These are phyloP conservation scores for Ips typographus DNA, from an alignment of 1,140 invertebrate genomes.

Conservation along the genomic window DNA sequence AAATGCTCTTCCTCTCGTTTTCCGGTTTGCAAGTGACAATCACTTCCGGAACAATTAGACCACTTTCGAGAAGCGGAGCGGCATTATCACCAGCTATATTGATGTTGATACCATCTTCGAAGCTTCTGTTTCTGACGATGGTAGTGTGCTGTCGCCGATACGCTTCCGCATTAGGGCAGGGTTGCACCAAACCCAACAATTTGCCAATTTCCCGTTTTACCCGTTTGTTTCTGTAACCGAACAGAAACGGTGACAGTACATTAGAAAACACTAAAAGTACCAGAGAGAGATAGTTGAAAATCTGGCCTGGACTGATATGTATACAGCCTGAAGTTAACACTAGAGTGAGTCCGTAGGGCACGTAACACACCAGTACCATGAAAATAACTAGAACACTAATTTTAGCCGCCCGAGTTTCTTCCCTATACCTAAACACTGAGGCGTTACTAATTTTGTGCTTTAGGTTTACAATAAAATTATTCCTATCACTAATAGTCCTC, in stretches of 20 bases:
- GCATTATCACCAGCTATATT: constrained; percentile 19
- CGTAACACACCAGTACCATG: constrained; percentile 71
- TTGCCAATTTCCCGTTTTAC: constrained; percentile 70
- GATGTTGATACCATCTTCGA: constrained; percentile 25
- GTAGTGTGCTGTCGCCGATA: background rate
- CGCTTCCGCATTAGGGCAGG: constrained; percentile 9
- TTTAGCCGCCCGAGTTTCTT: constrained; percentile 78
- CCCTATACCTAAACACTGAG: constrained; percentile 77
- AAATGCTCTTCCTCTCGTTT: constrained; percentile 46
- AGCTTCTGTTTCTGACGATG: constrained; percentile 26
- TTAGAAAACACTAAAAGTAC: constrained; percentile 68
- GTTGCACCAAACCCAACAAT: constrained; percentile 57
- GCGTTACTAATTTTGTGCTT: constrained; percentile 78
- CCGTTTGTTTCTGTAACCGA: constrained; percentile 74
- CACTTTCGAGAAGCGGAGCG: constrained; percentile 32
- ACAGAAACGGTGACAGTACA: constrained; percentile 73
- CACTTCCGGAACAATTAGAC: constrained; percentile 41
- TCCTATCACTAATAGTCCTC: constrained; percentile 50
- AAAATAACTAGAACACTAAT: constrained; percentile 73
- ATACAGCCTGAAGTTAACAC: constrained; percentile 52
- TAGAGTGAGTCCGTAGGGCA: constrained; percentile 64
- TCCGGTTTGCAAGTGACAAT: constrained; percentile 47
- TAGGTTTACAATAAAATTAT: constrained; percentile 67
- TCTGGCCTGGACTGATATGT: constrained; percentile 51
- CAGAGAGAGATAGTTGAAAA: constrained; percentile 58